These are phyloP conservation scores for Conger conger DNA, from an alignment of 2,113 vertebrate genomes.

Conservation along the genomic window DNA sequence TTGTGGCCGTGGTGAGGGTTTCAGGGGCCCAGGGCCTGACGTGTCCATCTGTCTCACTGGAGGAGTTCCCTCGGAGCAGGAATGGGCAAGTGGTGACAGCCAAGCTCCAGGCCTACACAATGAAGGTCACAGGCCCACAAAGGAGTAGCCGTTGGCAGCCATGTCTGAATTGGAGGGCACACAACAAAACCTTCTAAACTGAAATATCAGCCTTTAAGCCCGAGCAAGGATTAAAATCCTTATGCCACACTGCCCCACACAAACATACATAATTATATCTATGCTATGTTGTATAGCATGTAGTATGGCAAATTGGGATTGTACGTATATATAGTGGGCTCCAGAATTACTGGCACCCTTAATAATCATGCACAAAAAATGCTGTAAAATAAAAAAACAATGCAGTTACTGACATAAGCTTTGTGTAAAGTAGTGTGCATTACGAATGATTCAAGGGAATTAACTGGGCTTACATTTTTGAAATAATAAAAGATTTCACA, in stretches of 20 bases:
- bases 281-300: background rate
- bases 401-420: too few species aligned
- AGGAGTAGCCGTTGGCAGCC: background rate
- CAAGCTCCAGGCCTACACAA: background rate
- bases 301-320: background rate
- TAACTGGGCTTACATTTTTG: too few species aligned
- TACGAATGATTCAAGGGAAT: too few species aligned
- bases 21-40: background rate
- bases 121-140: background rate
- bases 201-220: background rate
- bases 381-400: too few species aligned
- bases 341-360: too few species aligned
- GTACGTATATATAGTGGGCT: too few species aligned
- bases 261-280: background rate
- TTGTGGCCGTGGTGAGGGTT: background rate
- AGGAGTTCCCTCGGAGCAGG: background rate
- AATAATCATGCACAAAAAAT: too few species aligned
- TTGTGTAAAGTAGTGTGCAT: too few species aligned
- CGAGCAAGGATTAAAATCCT: background rate
- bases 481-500: too few species aligned
- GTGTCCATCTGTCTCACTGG: constrained; percentile 16
- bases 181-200: background rate
- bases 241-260: background rate
- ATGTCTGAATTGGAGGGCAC: background rate
- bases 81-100: background rate